These are phyloP conservation scores for Drosophila virilis DNA, from an alignment of 1,140 invertebrate genomes.

Conservation along the genomic window DNA sequence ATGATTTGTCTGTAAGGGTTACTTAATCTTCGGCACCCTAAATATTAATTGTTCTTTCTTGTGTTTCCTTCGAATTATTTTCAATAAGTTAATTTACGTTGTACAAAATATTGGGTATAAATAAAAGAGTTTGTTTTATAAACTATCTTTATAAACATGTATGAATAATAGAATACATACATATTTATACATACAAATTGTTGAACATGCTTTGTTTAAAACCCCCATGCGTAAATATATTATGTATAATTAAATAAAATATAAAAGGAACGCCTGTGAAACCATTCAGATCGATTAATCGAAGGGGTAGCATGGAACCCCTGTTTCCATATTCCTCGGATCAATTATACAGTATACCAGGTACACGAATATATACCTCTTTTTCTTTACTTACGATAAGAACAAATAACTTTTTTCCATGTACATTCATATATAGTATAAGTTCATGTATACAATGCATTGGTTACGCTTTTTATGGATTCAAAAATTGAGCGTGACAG, in stretches of 20 bases:
- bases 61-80: neutral
- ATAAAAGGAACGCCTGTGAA: conserved; percentile 86
- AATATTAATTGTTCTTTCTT: neutral
- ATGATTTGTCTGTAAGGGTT: too few species aligned
- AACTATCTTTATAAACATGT: conserved; percentile 3
- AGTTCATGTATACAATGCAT: neutral
- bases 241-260: conserved; percentile 20
- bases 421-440: conserved; percentile 9
- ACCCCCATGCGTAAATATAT: conserved; percentile 21
- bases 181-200: conserved; percentile 2
- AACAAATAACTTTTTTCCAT: conserved; percentile 8
- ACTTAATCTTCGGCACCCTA: neutral
- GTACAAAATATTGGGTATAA: neutral
- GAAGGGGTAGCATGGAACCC: conserved; percentile 84
- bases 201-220: conserved; percentile 9
- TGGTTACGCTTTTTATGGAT: conserved; percentile 23
- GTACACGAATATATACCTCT: conserved; percentile 82
- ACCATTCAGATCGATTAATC: conserved; percentile 87
- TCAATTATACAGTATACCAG: conserved; percentile 87
- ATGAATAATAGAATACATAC: conserved; percentile 4
- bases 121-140: neutral
- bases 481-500: conserved; percentile 8
- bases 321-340: conserved; percentile 86
- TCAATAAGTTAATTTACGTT: neutral
- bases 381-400: conserved; percentile 11